A percentile compares a stretch with the other conserved stretches of the same genome.
Conservation (phyloP, 35 echinoderm and acorn worm species). For the Chiridota heheva region DNA sequence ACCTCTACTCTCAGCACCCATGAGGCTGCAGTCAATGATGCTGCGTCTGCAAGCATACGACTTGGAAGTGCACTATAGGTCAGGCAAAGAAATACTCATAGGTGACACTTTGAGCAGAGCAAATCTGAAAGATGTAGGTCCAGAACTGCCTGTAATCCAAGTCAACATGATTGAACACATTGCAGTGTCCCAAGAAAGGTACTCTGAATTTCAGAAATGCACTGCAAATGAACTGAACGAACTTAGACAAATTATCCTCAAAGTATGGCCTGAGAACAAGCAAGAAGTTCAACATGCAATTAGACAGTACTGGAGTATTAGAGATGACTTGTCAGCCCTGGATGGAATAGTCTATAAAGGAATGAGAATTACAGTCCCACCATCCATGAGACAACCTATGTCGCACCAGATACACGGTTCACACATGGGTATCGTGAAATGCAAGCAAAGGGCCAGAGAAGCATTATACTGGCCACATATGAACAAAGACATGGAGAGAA, state of each 20-base stretch:
- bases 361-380: conserved; percentile 49
- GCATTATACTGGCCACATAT: conserved; percentile 34
- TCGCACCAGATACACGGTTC: conserved; percentile 39
- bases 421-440: conserved; percentile 63
- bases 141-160: not conserved
- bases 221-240: conserved; percentile 23
- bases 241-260: conserved; percentile 18
- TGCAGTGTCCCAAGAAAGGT: conserved; percentile 37
- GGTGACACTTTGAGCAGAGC: conserved; percentile 54
- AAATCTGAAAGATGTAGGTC: conserved; percentile 33
- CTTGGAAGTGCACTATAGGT: conserved; percentile 43
- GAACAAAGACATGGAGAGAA: not conserved
- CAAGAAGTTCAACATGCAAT: conserved; percentile 26
- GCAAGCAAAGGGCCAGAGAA: conserved; percentile 34
- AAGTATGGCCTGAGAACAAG: conserved; percentile 46
- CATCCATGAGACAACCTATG: conserved; percentile 48
- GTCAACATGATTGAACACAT: conserved; percentile 57
- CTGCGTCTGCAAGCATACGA: conserved; percentile 60
- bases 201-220: conserved; percentile 18
- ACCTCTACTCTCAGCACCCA: conserved; percentile 53
- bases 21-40: conserved; percentile 60
- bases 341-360: conserved; percentile 77
- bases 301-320: conserved; percentile 28
- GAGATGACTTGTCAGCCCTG: conserved; percentile 57
- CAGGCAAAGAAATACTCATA: conserved; percentile 36